Percentiles rank a stretch among this genome's conserved stretches.
These are phyloP conservation scores for Brachionus sp. DNA, from an alignment of 1,140 invertebrate species.

Conservation along the genomic window DNA sequence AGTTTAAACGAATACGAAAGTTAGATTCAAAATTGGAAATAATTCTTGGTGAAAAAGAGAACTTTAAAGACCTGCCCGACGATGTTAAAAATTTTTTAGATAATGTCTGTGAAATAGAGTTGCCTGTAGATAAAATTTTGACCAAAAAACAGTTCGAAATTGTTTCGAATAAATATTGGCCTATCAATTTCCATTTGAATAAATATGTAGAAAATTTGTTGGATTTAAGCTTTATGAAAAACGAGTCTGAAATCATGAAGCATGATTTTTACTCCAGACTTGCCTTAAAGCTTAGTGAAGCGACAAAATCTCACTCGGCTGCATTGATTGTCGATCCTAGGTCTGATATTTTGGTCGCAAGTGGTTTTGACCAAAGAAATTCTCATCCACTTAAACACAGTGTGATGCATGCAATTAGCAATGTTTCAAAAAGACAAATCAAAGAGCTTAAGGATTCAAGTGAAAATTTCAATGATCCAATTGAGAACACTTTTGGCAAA, in stretches of 20 bases:
- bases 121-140: conserved; percentile 24
- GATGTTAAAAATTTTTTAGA: background rate
- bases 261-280: conserved; percentile 14
- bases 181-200: conserved; percentile 31
- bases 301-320: background rate
- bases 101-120: background rate
- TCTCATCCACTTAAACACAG: conserved; percentile 34
- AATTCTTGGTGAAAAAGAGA: conserved; percentile 10
- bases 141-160: conserved; percentile 32
- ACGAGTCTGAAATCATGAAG: background rate
- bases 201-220: conserved; percentile 37
- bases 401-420: conserved; percentile 12
- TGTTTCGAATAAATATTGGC: conserved; percentile 39
- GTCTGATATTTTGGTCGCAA: conserved; percentile 2
- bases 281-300: background rate
- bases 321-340: conserved; percentile 29
- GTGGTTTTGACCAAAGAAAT: conserved; percentile 19
- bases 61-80: background rate
- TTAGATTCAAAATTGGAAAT: background rate
- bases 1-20: conserved; percentile 15
- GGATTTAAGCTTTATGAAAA: conserved; percentile 25
- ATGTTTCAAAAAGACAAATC: background rate
- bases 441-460: background rate
- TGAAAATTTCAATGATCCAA: background rate
- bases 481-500: background rate